Conservation (phyloP, 2,113 vertebrate species). For the Mesembrinibis cayennensis region DNA sequence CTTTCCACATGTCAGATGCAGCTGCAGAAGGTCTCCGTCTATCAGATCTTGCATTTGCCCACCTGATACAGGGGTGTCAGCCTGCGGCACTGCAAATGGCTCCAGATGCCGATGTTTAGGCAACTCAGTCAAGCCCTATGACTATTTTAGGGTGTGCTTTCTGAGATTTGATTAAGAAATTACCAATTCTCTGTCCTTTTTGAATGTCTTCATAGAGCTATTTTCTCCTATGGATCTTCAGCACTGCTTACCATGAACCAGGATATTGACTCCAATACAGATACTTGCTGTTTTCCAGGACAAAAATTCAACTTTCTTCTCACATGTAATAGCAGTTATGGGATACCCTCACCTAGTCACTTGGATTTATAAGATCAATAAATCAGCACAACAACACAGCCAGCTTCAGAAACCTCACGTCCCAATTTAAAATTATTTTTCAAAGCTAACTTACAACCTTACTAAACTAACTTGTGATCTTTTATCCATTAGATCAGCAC, state of each 20-base stretch:
- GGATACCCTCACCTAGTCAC: background rate
- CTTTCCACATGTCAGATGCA: background rate
- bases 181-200: background rate
- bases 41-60: background rate
- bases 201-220: background rate
- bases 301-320: background rate
- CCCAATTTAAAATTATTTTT: background rate
- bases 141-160: background rate
- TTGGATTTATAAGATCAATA: background rate
- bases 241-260: background rate
- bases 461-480: background rate
- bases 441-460: background rate
- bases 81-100: accelerated
- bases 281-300: background rate
- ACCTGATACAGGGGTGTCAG: background rate
- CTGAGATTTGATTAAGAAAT: background rate
- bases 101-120: background rate
- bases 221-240: background rate
- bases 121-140: background rate
- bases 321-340: background rate
- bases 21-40: background rate
- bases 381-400: background rate
- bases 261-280: background rate
- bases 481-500: background rate
- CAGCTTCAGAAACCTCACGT: background rate